A percentile compares a stretch with the other conserved stretches of the same genome.
Conservation (phyloP, 2,113 vertebrate genomes). For the Campylomormyrus numenius region DNA sequence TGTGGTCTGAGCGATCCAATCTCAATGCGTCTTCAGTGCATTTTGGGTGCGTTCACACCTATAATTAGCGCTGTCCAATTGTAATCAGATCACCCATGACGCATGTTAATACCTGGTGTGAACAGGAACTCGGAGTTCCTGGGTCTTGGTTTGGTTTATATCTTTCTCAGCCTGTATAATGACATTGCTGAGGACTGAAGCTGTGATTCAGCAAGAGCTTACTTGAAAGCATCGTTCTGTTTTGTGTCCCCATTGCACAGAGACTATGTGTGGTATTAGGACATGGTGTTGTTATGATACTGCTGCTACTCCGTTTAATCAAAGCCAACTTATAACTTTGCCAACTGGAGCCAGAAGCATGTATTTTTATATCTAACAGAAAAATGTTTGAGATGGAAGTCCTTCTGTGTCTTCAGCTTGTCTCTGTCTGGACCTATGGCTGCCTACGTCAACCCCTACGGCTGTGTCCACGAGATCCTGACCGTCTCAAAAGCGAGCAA, state of each 20-base stretch:
- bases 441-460: slow-evolving; percentile 92
- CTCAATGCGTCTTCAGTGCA: no score
- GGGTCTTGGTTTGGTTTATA: neutral
- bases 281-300: neutral
- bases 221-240: neutral
- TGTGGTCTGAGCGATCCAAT: no score
- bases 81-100: neutral
- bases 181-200: neutral
- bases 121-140: neutral
- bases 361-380: neutral
- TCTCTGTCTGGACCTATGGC: slow-evolving; percentile 95
- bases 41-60: no score
- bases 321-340: neutral
- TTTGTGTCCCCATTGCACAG: neutral
- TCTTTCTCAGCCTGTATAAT: neutral
- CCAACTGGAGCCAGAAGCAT: neutral
- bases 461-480: slow-evolving; percentile 90
- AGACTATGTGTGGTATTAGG: neutral
- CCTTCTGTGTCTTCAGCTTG: slow-evolving; percentile 56
- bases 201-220: neutral
- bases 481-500: slow-evolving; percentile 91
- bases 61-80: no score
- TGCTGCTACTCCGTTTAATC: neutral
- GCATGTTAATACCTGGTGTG: neutral
- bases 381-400: neutral